phyloP scores from a whole-genome alignment of 2,113 vertebrate genomes.

The Gopherus flavomarginatus region DNA sequence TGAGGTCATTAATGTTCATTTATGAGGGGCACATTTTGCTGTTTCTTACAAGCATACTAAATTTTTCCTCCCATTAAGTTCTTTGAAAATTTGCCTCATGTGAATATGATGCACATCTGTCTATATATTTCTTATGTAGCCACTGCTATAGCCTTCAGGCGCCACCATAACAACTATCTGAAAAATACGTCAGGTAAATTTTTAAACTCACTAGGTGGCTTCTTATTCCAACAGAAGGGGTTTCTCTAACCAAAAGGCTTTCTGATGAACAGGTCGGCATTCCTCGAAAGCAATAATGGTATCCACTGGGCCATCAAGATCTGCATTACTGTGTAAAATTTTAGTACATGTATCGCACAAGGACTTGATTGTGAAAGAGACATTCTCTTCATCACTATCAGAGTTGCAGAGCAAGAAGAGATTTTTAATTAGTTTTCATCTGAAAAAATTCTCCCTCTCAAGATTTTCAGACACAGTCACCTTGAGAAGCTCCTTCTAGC shows the following conservation, averaged over 20 bases:
- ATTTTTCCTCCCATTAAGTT: background rate
- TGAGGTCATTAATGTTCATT: accelerated
- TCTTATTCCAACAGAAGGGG: background rate
- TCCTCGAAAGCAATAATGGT: background rate
- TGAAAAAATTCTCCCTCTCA: background rate
- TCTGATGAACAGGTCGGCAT: no score
- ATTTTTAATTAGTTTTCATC: background rate
- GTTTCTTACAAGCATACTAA: background rate
- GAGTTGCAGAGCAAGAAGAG: background rate
- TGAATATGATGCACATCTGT: background rate
- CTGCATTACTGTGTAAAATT: background rate
- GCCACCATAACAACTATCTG: background rate
- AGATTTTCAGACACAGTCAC: background rate
- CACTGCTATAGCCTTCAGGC: background rate
- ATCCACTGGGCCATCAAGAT: background rate
- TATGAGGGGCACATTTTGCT: background rate
- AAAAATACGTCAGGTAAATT: background rate
- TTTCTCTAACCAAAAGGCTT: background rate
- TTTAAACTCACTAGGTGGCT: background rate
- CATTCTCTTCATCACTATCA: background rate
- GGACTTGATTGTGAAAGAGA: background rate
- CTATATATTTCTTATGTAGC: background rate
- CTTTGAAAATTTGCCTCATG: background rate
- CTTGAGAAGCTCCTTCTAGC: background rate
- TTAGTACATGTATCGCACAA: background rate